Evolutionary conservation across 2,888 invertebrate species (phyloP), one percentile per base, ranked within the genome.

Genomic region (Antheraea assamensis): DNA sequence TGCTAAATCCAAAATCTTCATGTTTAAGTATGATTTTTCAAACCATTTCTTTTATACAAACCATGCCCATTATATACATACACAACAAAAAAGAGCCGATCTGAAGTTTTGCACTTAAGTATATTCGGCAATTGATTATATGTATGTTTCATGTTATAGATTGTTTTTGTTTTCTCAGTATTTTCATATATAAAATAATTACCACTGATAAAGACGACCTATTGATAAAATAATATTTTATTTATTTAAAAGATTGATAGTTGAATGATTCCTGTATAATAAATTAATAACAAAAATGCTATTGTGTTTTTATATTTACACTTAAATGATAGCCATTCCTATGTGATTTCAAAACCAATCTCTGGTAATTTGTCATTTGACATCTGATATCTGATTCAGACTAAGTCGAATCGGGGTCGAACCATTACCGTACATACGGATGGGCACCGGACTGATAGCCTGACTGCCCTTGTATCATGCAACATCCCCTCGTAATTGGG

Each of bases 401-500:
- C 70, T 70, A 42, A 70, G 70, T 71, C 71, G 52, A 74, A 55
- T 71, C 42, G 24, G 68, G 68, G 66, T 71, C 64, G 7, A 66
- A 55, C 31, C 71, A 10, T 13, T 7, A 27, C n/a, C n/a, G n/a
- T n/a, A n/a, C 64, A 71, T 52, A 35, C 52, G 30, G 74, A 64
- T 61, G 27, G 27, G 27, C 68, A 68, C n/a, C 55, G 52, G 30
- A 49, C 52, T 71, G 71, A 74, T 71, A 68, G 74, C 66, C 66
- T 71, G 71, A 89, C 87, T 88, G 89, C 89, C 90, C 92, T 91
- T 90, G 87, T 87, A 87, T 83, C 83, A 81, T 82, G 87, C 86
- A 87, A 85, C 85, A 87, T 85, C 85, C 87, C 84, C 79, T 82
- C 84, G 85, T 92, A 91, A 92, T 92, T 90, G 90, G 87, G 79